These are phyloP conservation scores for Melinaea marsaeus DNA, from an alignment of 2,888 invertebrate species.

Conservation along the genomic window DNA sequence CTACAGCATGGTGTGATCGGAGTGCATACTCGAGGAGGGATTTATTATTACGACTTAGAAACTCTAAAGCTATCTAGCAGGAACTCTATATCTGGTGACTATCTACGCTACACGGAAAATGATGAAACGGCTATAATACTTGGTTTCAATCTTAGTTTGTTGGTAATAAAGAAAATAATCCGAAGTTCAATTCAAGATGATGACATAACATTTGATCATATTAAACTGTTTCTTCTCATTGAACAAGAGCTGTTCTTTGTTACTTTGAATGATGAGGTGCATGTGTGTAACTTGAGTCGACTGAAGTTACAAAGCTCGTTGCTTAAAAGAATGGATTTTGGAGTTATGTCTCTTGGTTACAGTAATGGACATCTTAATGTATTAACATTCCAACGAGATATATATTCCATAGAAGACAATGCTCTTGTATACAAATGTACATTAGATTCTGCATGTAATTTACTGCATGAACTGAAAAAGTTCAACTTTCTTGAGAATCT, in stretches of 20 bases:
- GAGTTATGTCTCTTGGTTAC: constrained; percentile 49
- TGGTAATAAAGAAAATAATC: constrained; percentile 41
- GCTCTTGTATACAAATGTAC: constrained; percentile 35
- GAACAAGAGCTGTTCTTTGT: constrained; percentile 45
- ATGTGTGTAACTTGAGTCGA: constrained; percentile 37
- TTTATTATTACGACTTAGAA: constrained; percentile 52
- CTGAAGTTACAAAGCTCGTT: constrained; percentile 29
- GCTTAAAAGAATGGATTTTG: constrained; percentile 36
- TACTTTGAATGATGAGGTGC: constrained; percentile 46
- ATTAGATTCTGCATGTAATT: constrained; percentile 40
- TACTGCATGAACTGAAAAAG: constrained; percentile 40
- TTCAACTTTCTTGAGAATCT: constrained; percentile 56
- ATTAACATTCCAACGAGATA: constrained; percentile 47
- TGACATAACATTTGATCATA: constrained; percentile 41
- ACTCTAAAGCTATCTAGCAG: constrained; percentile 41
- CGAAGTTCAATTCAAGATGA: constrained; percentile 28
- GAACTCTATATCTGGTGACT: constrained; percentile 43
- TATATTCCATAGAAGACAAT: constrained; percentile 41
- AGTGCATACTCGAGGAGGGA: constrained; percentile 46
- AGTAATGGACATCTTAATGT: constrained; percentile 40
- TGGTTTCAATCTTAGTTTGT: constrained; percentile 43
- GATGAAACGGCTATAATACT: constrained; percentile 41
- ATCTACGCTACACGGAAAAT: constrained; percentile 51
- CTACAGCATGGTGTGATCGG: constrained; percentile 48
- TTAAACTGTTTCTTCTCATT: constrained; percentile 46